phyloP scores from a whole-genome alignment of 2,888 invertebrate species.

The Agriopis leucophaearia region DNA sequence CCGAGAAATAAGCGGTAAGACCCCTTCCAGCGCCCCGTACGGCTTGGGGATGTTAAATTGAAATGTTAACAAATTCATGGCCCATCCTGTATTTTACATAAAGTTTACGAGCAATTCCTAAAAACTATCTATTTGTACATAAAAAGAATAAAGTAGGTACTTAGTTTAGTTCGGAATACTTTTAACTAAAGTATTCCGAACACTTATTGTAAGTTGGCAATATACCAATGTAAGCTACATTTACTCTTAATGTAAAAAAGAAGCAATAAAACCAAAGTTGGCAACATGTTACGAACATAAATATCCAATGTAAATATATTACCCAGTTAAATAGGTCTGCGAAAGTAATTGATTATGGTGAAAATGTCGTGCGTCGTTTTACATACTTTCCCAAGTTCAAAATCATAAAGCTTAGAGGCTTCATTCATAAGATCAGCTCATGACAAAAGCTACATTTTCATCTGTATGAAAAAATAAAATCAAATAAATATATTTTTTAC shows the following conservation, averaged over 20 bases:
- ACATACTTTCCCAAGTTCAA: not conserved
- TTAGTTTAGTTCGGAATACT: not conserved
- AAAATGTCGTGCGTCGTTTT: not conserved
- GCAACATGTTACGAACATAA: constrained; percentile 28
- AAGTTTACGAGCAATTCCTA: constrained; percentile 2
- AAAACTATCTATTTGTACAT: constrained; percentile 1
- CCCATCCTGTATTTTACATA: not conserved
- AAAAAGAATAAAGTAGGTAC: not conserved
- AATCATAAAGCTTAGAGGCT: not conserved
- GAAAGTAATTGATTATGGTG: not conserved
- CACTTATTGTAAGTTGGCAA: constrained; percentile 34
- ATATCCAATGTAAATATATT: constrained; percentile 14
- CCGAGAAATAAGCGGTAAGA: not conserved
- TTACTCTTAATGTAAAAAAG: constrained; percentile 33
- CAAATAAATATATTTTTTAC: too few species aligned
- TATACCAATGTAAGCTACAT: constrained; percentile 35
- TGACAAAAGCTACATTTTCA: not conserved
- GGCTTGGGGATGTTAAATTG: not conserved
- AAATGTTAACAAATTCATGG: not conserved
- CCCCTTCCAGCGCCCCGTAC: not conserved
- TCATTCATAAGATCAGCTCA: not conserved
- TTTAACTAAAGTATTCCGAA: constrained; percentile 21
- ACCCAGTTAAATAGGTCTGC: constrained; percentile 2
- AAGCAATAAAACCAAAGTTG: constrained; percentile 34
- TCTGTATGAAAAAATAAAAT: too few species aligned